These are phyloP conservation scores for Cetoscarus ocellatus DNA, from an alignment of 2,797 vertebrate species.

Conservation along the genomic window DNA sequence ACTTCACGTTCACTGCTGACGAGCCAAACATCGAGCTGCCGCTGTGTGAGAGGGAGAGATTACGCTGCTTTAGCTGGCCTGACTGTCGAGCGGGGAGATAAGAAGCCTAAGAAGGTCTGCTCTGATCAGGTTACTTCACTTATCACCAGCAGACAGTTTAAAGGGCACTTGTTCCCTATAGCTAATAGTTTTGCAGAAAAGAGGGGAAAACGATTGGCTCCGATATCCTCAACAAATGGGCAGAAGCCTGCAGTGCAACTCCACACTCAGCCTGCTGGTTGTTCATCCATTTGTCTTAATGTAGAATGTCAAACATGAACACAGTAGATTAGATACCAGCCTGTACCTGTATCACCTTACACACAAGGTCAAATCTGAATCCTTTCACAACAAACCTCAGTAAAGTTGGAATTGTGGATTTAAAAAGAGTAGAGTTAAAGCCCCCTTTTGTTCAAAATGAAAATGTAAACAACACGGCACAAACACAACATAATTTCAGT, in stretches of 20 bases:
- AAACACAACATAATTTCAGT: constrained; percentile 32
- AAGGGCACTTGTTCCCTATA: constrained; percentile 43
- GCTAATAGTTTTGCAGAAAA: constrained; percentile 59
- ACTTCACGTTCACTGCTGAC: constrained; percentile 37
- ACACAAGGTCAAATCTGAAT: constrained; percentile 44
- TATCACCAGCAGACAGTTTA: constrained; percentile 73
- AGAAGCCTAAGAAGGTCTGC: constrained; percentile 74
- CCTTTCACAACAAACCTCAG: constrained; percentile 29
- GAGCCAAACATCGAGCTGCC: constrained; percentile 49
- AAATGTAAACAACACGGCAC: constrained; percentile 8
- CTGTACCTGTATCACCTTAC: constrained; percentile 29
- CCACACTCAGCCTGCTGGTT: constrained; percentile 14
- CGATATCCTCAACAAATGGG: constrained; percentile 41
- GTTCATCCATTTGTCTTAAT: constrained; percentile 58
- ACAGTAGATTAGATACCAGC: constrained; percentile 37
- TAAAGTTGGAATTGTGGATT: constrained; percentile 4
- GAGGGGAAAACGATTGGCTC: constrained; percentile 6
- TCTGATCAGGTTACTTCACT: constrained; percentile 76
- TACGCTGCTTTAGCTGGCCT: constrained; percentile 67
- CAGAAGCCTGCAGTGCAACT: constrained; percentile 17
- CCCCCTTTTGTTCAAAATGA: background rate
- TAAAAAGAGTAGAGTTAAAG: background rate
- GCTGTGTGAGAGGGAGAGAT: constrained; percentile 65
- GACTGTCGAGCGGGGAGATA: constrained; percentile 70
- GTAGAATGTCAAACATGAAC: constrained; percentile 30